Evolutionary conservation across 2,888 invertebrate species (phyloP), one percentile per base, ranked within the genome.

Genomic region (Stenodema calcarata): DNA sequence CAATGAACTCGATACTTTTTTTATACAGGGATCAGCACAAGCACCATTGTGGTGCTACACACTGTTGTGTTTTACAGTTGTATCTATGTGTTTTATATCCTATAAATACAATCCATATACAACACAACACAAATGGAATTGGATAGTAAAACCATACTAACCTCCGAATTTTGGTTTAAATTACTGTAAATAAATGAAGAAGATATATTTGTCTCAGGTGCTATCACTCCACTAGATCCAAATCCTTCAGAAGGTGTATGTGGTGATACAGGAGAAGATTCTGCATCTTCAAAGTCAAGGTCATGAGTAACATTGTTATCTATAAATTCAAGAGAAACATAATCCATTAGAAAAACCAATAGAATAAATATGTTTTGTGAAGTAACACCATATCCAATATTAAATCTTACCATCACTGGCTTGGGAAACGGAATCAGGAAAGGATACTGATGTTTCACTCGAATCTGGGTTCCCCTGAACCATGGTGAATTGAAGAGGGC

Each of bases 401-500:
- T 30, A 23, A 81, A 73, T 62, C 78, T 86, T 50, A 88, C 88
- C 88, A 79, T 88, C 88, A 82, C 87, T 87, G 4, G 78, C 78
- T 79, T 80, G 84, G 30, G 88, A 87, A 27, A 79, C 47, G 0
- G 79, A 79, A 81, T 87, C 87, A 27, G 81, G 86, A 28, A 86
- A 86, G 23, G 84, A 79, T 14, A 87, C 85, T 12, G 79, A 84
- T 16, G 62, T 87, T 69, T 88, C 88, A 62, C 88, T 88, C 79
- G 90, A 90, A 18, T 90, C 90, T 92, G 96, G 96, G 92, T 96
- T 96, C 90, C 95, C 94, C 89, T 94, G 94, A 62, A 94, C 94
- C 93, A 96, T 95, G 90, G 95, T 94, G 91, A 95, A 97, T 92
- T 96, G 96, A 93, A 97, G 93, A 89, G 97, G 96, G 86, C 96